A percentile compares a stretch with the other conserved stretches of the same genome.
Conservation (phyloP, 2,797 vertebrate species). For the Remorina albescens region DNA sequence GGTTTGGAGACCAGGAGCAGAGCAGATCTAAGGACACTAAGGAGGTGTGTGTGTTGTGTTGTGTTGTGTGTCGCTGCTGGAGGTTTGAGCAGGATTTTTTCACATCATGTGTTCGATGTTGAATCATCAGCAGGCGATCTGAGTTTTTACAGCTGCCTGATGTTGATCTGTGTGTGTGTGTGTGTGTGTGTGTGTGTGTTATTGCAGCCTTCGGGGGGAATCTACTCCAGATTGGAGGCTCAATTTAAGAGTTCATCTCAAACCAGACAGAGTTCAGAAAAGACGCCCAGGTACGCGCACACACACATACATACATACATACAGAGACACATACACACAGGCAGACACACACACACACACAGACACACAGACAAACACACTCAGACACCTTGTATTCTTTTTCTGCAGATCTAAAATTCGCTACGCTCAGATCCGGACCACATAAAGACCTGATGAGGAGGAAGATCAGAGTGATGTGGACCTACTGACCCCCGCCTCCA, state of each 20-base stretch:
- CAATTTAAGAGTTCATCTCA: slow-evolving; percentile 90
- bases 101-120: background rate
- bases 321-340: too few species aligned
- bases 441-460: slow-evolving; percentile 45
- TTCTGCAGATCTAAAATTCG: slow-evolving; percentile 79
- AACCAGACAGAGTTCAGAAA: slow-evolving; percentile 87
- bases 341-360: too few species aligned
- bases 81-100: background rate
- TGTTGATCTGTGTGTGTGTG: slow-evolving; percentile 21
- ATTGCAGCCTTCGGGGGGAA: slow-evolving; percentile 90
- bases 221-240: slow-evolving; percentile 93
- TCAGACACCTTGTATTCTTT: slow-evolving; percentile 21
- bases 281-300: slow-evolving; percentile 91
- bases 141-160: slow-evolving; percentile 46
- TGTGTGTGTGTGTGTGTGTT: slow-evolving; percentile 15
- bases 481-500: background rate
- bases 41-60: slow-evolving; percentile 81
- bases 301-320: too few species aligned
- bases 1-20: slow-evolving; percentile 92
- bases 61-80: background rate
- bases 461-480: too few species aligned
- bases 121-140: slow-evolving; percentile 1
- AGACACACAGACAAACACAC: slow-evolving; percentile 7
- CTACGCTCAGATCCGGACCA: slow-evolving; percentile 80
- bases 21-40: slow-evolving; percentile 90